Base-by-base conservation (phyloP, 2,113 vertebrate genomes). In the Scortum barcoo region DNA sequence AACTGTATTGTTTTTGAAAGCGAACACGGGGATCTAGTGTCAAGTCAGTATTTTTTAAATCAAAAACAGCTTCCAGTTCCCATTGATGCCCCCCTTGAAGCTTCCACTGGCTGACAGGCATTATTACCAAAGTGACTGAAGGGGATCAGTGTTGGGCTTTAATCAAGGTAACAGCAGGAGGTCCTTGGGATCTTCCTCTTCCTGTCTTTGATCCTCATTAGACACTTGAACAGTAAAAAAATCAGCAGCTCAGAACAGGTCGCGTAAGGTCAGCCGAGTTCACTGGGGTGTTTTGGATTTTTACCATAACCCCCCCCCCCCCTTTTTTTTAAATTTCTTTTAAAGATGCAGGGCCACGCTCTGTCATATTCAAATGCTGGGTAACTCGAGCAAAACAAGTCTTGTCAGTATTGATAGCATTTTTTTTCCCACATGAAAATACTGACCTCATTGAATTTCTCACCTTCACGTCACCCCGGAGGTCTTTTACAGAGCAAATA, bases 101-200 rank as follows among this genome's bases (percentile, higher is more conserved):
- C 71, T 69, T 70, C 14, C 76, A 22, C 71, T 72, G 74, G 26
- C 77, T 66, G 40, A 26, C 13, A 62, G 80, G 48, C 57, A 78
- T 77, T 40, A 75, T 56, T 50, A 58, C 65, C 28, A 24, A 36
- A 66, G 48, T 62, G 75, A 58, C 80, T 81, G 46, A 77, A 65
- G 58, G 70, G 69, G 78, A 80, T 90, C 83, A 88, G 73, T 60
- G 84, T 57, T 74, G 56, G 76, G 58, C 46, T 89, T 91, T 90
- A 90, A 90, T 94, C 88, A 89, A 90, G 75, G 57, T 46, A 81
- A 70, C 85, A 74, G 36, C 81, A 28, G 84, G 88, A 61, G 81
- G 57, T 80, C 80, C 13, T 0, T 17, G 42, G 28, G 62, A 54
- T 42, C 62, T 63, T 80, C 46, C 40, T 44, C 70, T 88, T 80